These are phyloP conservation scores for Channa striata DNA, from an alignment of 2,797 vertebrate genomes.

Conservation along the genomic window DNA sequence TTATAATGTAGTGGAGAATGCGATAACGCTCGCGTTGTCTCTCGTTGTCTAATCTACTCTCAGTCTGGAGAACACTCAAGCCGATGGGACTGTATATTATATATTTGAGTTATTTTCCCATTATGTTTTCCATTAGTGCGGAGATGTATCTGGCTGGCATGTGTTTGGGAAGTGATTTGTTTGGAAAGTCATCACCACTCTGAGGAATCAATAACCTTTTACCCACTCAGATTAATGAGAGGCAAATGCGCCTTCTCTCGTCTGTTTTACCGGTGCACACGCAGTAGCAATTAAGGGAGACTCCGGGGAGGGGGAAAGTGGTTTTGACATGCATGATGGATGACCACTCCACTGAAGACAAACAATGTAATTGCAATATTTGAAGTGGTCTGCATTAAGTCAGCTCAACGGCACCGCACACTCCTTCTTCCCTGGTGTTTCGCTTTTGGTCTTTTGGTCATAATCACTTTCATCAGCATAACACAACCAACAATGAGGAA, in stretches of 20 bases:
- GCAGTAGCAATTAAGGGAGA: conserved; percentile 73
- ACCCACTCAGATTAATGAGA: conserved; percentile 84
- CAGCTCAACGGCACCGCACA: conserved; percentile 22
- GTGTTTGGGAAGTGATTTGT: conserved; percentile 84
- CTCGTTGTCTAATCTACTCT: conserved; percentile 61
- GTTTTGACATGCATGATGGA: conserved; percentile 79
- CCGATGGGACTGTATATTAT: conserved; percentile 52
- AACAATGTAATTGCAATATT: conserved; percentile 73
- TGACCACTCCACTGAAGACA: conserved; percentile 69
- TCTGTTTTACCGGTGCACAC: conserved; percentile 73
- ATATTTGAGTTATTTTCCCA: conserved; percentile 78
- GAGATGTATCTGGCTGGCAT: conserved; percentile 74
- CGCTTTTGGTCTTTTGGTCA: conserved; percentile 29
- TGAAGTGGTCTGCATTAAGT: conserved; percentile 61
- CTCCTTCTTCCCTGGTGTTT: conserved; percentile 8
- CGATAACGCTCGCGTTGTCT: conserved; percentile 46
- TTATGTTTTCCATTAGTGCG: conserved; percentile 81
- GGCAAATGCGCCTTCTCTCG: conserved; percentile 79
- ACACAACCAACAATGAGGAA: conserved; percentile 10
- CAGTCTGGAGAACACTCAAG: conserved; percentile 47
- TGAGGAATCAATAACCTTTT: conserved; percentile 86
- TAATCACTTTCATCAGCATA: conserved; percentile 47
- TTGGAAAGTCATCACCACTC: conserved; percentile 82
- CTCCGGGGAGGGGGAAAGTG: conserved; percentile 50
- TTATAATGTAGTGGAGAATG: conserved; percentile 66